Evolutionary conservation across 2,113 vertebrate species (phyloP).

Genomic region (Chroicocephalus ridibundus): DNA sequence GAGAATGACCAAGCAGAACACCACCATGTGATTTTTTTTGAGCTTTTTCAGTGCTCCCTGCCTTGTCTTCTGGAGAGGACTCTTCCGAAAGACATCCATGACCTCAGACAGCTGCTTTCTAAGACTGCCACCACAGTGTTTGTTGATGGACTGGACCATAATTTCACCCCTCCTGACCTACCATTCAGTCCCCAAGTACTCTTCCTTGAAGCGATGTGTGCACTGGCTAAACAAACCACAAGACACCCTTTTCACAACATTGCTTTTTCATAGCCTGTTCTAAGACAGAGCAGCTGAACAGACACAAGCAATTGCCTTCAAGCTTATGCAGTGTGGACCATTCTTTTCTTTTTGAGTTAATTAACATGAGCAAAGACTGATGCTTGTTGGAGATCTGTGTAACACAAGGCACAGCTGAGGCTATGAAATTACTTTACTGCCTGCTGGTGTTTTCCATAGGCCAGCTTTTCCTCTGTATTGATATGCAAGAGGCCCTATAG

Average conservation of each 20-base stretch:
- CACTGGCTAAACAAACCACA: not conserved
- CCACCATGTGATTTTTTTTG: not conserved
- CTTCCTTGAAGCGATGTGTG: not conserved
- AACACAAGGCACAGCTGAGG: not conserved
- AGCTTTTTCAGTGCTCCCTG: not conserved
- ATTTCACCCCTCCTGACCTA: not conserved
- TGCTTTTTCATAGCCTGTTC: not conserved
- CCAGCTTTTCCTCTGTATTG: not conserved
- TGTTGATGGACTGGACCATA: not conserved
- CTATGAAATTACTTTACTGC: not conserved
- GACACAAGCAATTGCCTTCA: not conserved
- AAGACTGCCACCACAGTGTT: not conserved
- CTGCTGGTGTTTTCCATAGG: not conserved
- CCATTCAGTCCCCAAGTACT: not conserved
- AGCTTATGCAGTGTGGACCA: not conserved
- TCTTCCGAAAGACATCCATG: not conserved
- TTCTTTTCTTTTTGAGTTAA: not conserved
- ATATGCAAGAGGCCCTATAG: not conserved
- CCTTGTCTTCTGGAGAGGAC: not conserved
- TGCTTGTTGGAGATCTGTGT: not conserved
- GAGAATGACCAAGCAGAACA: not conserved
- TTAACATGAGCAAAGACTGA: not conserved
- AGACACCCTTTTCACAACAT: not conserved
- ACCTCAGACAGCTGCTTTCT: slow-evolving; percentile 1
- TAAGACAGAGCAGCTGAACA: not conserved